Conservation (phyloP, 1,140 invertebrate species). For the Dinothrombium tinctorium region DNA sequence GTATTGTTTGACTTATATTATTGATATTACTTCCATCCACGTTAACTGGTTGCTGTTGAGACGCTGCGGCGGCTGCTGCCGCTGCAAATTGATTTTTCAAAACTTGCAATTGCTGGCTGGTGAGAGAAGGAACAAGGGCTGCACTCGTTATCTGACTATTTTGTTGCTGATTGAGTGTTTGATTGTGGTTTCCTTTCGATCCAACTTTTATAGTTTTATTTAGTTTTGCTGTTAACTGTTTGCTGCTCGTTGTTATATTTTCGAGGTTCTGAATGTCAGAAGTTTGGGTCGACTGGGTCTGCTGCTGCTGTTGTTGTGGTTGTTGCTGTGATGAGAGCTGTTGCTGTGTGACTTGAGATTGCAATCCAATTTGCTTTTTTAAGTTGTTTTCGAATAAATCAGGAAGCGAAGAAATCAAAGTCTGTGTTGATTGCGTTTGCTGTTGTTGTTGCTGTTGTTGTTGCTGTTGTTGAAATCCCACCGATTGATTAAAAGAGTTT, state of each 20-base stretch:
- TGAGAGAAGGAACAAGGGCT: not conserved
- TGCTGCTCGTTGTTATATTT: not conserved
- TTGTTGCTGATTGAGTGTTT: not conserved
- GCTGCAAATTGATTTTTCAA: conserved; percentile 13
- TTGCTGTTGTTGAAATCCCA: conserved; percentile 16
- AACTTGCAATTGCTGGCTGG: conserved; percentile 16
- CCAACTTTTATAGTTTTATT: too few species aligned
- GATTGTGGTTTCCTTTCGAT: not conserved
- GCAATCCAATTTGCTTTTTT: conserved; percentile 16
- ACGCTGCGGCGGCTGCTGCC: conserved; percentile 14
- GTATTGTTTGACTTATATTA: not conserved
- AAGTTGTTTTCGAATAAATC: not conserved
- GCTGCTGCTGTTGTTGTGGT: conserved; percentile 17
- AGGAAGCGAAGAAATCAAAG: not conserved
- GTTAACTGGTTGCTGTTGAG: not conserved
- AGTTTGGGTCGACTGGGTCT: conserved; percentile 9
- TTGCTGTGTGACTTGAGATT: conserved; percentile 19
- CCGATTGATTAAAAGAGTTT: conserved; percentile 6
- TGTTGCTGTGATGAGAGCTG: not conserved
- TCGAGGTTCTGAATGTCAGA: not conserved
- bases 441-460: conserved; percentile 19
- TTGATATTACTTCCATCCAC: conserved; percentile 2
- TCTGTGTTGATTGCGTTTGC: conserved; percentile 27
- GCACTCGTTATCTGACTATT: not conserved
- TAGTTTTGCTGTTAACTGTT: too few species aligned